Base-by-base conservation (phyloP, 1,140 invertebrate genomes). In the Epicauta chinensis region DNA sequence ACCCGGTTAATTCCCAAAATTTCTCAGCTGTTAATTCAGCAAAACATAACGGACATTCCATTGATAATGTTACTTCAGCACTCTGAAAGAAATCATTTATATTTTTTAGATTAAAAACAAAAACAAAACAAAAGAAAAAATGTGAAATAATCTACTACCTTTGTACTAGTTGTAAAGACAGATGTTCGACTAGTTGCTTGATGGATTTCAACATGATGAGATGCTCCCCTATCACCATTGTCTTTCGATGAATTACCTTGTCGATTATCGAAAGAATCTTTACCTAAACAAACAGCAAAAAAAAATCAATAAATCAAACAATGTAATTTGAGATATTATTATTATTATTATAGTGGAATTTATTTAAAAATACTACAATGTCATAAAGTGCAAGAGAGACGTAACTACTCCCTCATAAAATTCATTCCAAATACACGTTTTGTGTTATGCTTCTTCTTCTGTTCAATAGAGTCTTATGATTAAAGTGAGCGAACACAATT, bases 11-110 rank as follows among this genome's bases (percentile, higher is more conserved):
- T 40, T 78, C 70, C 35, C 84, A 85, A 67, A 89, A 89, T 53
- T 81, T 77, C 56, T 84, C 80, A 2, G 66, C 59, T n/a, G 81
- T 73, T 34, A 82, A 69, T 62, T 87, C 83, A 6, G 80, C 75
- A 41, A 89, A 67, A 70, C 88, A 90, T 13, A 91, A 68, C 1
- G 85, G 84, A 71, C 88, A 91, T 68, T 89, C 87, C 53, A 79
- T 66, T 11, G 63, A 59, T 4, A 51, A 32, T 11, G 43, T 50
- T 31, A 39, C 56, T 41, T 64, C 66, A 10, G 53, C 56, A 52
- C 64, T 66, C 64, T 68, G 37, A 51, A 62, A 61, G 44, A n/a
- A n/a, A n/a, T n/a, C n/a, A n/a, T n/a, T n/a, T n/a, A n/a, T n/a
- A n/a, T n/a, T n/a, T n/a, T n/a, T n/a, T n/a, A n/a, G n/a, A n/a